Conservation (phyloP, 2,113 vertebrate species). For the Tetraodon nigroviridis region DNA sequence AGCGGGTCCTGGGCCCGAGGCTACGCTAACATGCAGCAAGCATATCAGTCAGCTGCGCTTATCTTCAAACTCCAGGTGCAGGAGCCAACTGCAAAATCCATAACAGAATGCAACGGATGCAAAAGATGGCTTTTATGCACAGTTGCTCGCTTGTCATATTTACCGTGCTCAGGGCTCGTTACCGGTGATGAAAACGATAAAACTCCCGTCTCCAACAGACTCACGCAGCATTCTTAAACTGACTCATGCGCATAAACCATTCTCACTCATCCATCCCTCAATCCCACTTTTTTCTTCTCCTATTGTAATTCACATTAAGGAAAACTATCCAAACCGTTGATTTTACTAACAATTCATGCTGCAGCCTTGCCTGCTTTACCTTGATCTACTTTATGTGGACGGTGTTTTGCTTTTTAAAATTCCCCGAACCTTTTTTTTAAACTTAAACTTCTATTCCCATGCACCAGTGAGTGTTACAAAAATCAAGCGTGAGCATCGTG, state of each 20-base stretch:
- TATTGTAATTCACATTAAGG: neutral
- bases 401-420: constrained; percentile 7
- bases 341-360: constrained; percentile 44
- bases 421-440: constrained; percentile 5
- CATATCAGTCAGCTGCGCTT: constrained; percentile 42
- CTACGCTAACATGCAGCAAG: constrained; percentile 64
- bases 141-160: constrained; percentile 16
- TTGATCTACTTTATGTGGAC: neutral
- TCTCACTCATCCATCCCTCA: constrained; percentile 7
- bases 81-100: constrained; percentile 32
- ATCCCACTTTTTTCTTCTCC: neutral
- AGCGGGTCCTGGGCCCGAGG: constrained; percentile 17
- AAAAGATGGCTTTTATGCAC: constrained; percentile 25
- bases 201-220: constrained; percentile 13
- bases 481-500: constrained; percentile 41
- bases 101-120: constrained; percentile 47
- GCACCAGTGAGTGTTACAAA: constrained; percentile 51
- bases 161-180: constrained; percentile 12
- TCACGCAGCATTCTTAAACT: constrained; percentile 20
- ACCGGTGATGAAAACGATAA: constrained; percentile 28
- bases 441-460: constrained; percentile 24
- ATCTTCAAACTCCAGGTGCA: constrained; percentile 51
- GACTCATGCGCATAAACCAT: constrained; percentile 45
- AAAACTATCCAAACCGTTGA: constrained; percentile 15
- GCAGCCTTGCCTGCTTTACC: constrained; percentile 7